Percentiles rank a stretch among this genome's conserved stretches.
These are phyloP conservation scores for Notothenia rossii DNA, from an alignment of 2,113 vertebrate genomes.

Conservation along the genomic window DNA sequence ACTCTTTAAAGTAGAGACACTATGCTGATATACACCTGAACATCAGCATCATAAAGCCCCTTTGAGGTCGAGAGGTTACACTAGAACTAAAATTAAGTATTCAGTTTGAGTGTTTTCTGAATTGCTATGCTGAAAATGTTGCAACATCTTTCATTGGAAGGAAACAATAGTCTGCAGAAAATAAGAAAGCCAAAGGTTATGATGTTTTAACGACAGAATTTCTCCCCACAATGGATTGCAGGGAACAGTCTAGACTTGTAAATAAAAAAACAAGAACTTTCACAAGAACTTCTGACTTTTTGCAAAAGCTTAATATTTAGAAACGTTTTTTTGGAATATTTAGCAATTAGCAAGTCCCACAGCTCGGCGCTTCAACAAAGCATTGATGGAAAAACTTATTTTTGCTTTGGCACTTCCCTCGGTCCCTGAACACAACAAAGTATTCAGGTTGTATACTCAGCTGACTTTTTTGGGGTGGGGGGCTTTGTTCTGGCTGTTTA, in stretches of 20 bases:
- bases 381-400: slow-evolving; percentile 7
- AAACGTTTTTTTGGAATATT: slow-evolving; percentile 6
- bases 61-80: background rate
- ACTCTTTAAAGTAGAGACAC: too few relatives aligned
- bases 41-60: too few relatives aligned
- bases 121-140: background rate
- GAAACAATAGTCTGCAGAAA: background rate
- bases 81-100: background rate
- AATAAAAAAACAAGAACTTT: background rate
- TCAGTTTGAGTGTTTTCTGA: slow-evolving; percentile 17
- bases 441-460: slow-evolving; percentile 15
- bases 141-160: background rate
- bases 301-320: slow-evolving; percentile 16
- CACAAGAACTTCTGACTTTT: background rate
- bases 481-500: slow-evolving; percentile 27
- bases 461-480: background rate
- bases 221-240: background rate
- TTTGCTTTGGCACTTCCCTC: slow-evolving; percentile 17
- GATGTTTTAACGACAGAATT: slow-evolving; percentile 11
- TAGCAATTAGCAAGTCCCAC: slow-evolving; percentile 47
- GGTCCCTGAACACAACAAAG: slow-evolving; percentile 30
- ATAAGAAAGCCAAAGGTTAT: slow-evolving; percentile 15
- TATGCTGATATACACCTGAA: too few relatives aligned
- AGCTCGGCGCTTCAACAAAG: slow-evolving; percentile 30
- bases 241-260: background rate